Base-by-base conservation (phyloP, 2,888 invertebrate species). In the Trichogramma dendrolimi region DNA sequence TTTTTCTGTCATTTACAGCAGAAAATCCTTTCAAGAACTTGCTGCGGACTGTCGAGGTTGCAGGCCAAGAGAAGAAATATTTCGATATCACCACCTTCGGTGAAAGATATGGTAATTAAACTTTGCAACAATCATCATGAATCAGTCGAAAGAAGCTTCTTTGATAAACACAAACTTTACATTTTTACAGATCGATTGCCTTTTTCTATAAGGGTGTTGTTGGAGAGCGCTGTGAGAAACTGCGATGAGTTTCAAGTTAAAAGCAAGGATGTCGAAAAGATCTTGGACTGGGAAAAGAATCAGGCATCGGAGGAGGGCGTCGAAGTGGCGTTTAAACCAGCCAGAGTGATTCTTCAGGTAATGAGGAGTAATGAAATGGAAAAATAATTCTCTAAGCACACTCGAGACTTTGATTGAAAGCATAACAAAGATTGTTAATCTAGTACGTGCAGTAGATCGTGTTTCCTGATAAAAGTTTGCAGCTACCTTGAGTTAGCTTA, bases 291-390 rank as follows among this genome's bases (percentile, higher is more conserved):
- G 98, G 88, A 92, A 72, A 79, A 79, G 52, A 89, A 88, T 75
- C 92, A 94, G 78, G 72, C 76, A 0, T 78, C 83, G 0, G 84
- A 84, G 55, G 86, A 82, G 1, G 90, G 88, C 49, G 90, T 93
- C 42, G 98, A 99, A 82, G 90, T 99, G 42, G 90, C 96, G 0
- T 99, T 98, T 80, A 94, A 94, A 79, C 98, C 98, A 0, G 92
- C 97, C 0, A 83, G 98, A 70, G 98, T 98, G 62, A 91, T 99
- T 67, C 82, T 99, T 38, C 97, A 97, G 85, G 96, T 95, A 74
- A 68, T 55, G 47, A 56, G 48, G 46, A n/a, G 27, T n/a, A n/a
- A 51, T 51, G 48, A 49, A 49, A 59, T 52, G 27, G 27, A 27
- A 27, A 27, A 27, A 27, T 27, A 2, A 27, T 27, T 27, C 27